phyloP scores from a whole-genome alignment of 2,888 invertebrate genomes.

The Tethea ocularis region DNA sequence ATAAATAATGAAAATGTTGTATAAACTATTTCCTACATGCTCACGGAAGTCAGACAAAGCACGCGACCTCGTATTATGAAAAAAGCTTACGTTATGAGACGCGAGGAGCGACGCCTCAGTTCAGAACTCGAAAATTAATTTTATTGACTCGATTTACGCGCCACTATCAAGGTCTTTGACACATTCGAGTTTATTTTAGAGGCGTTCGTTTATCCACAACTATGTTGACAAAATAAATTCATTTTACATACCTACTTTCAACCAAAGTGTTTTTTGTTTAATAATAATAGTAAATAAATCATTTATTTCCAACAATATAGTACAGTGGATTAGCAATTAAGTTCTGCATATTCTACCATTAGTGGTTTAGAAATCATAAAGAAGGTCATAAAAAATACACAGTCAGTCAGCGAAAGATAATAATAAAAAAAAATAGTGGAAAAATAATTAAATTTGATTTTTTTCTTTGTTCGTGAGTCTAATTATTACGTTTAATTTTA shows the following conservation, averaged over 20 bases:
- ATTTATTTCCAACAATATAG: no score
- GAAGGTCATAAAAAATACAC: no score
- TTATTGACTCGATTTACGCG: slow-evolving; percentile 62
- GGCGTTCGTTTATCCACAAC: slow-evolving; percentile 57
- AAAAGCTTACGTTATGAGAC: slow-evolving; percentile 7
- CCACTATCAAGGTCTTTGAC: slow-evolving; percentile 79
- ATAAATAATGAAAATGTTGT: neutral
- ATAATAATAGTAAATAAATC: no score
- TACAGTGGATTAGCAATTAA: no score
- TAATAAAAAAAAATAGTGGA: no score
- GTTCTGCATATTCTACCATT: no score
- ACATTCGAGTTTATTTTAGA: slow-evolving; percentile 65
- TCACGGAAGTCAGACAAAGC: slow-evolving; percentile 46
- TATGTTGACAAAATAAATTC: slow-evolving; percentile 52
- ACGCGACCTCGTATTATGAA: slow-evolving; percentile 32
- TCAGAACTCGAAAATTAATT: slow-evolving; percentile 54
- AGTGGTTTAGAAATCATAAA: no score
- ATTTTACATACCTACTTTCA: neutral
- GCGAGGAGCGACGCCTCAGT: slow-evolving; percentile 33
- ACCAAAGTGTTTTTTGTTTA: no score
- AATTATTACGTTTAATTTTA: no score
- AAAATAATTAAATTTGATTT: no score
- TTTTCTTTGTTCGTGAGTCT: no score
- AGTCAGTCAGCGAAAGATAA: no score
- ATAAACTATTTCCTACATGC: slow-evolving; percentile 33